These are phyloP conservation scores for Scylla paramamosain DNA, from an alignment of 1,140 invertebrate species.

Conservation along the genomic window DNA sequence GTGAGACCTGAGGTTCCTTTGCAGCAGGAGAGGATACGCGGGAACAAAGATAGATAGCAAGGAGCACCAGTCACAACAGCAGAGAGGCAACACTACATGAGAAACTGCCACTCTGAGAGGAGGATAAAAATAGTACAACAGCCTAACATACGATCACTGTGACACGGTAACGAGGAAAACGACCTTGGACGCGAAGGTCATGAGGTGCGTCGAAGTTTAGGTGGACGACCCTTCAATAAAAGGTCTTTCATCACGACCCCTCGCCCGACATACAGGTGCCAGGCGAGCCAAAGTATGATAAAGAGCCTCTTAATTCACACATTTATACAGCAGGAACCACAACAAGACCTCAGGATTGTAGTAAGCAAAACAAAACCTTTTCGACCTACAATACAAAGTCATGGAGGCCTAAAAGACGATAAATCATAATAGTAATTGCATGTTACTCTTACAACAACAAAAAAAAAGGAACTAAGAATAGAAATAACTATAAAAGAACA, in stretches of 20 bases:
- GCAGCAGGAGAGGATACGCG: neutral
- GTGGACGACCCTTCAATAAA: neutral
- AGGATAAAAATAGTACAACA: neutral
- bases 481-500: neutral
- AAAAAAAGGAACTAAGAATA: neutral
- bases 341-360: neutral
- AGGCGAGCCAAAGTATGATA: neutral
- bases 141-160: neutral
- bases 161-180: neutral
- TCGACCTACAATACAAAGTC: too few species aligned
- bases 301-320: neutral
- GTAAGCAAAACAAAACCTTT: too few species aligned
- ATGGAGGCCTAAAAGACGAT: too few species aligned
- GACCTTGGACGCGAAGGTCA: conserved; percentile 10
- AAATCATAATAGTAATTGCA: too few species aligned
- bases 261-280: neutral
- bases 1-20: neutral
- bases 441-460: neutral
- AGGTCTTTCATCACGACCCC: too few species aligned
- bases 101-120: neutral
- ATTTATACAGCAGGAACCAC: neutral
- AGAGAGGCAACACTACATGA: neutral
- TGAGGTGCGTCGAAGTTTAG: neutral
- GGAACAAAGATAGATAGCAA: neutral
- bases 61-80: neutral